Conservation (phyloP, 2,888 invertebrate genomes). For the Parnassius orleans region DNA sequence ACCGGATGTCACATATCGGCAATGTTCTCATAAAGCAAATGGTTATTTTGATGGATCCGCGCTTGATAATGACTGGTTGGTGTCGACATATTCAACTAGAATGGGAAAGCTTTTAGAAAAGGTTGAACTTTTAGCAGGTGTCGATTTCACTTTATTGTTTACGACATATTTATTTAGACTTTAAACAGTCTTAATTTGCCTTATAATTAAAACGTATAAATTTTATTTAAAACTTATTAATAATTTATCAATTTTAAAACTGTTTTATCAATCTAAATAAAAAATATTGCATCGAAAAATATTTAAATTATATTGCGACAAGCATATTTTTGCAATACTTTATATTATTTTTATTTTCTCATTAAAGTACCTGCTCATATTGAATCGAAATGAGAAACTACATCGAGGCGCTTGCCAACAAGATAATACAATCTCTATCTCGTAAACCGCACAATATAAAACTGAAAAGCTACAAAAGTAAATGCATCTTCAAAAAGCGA, state of each 20-base stretch:
- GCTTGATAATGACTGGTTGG: conserved; percentile 42
- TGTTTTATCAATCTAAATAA: too few species aligned
- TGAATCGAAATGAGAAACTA: conserved; percentile 64
- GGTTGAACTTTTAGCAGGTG: conserved; percentile 31
- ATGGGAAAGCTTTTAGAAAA: conserved; percentile 37
- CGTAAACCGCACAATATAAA: conserved; percentile 68
- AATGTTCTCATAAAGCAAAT: conserved; percentile 57
- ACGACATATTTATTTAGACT: not conserved
- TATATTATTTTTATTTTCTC: conserved; percentile 30
- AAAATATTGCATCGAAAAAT: too few species aligned
- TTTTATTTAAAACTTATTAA: too few species aligned
- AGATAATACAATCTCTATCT: conserved; percentile 71
- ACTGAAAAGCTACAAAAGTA: conserved; percentile 62
- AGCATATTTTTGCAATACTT: too few species aligned
- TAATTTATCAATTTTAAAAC: too few species aligned
- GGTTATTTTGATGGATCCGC: conserved; percentile 66
- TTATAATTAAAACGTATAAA: too few species aligned
- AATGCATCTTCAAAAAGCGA: conserved; percentile 70
- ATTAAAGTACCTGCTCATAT: conserved; percentile 47
- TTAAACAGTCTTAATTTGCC: too few species aligned
- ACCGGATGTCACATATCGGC: conserved; percentile 68
- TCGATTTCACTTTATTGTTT: conserved; percentile 24
- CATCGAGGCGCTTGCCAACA: conserved; percentile 69
- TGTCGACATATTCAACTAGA: conserved; percentile 34
- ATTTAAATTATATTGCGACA: too few species aligned